Percentiles rank a stretch among this genome's conserved stretches.
These are phyloP conservation scores for Heliconius aoede DNA, from an alignment of 2,888 invertebrate species.

Conservation along the genomic window DNA sequence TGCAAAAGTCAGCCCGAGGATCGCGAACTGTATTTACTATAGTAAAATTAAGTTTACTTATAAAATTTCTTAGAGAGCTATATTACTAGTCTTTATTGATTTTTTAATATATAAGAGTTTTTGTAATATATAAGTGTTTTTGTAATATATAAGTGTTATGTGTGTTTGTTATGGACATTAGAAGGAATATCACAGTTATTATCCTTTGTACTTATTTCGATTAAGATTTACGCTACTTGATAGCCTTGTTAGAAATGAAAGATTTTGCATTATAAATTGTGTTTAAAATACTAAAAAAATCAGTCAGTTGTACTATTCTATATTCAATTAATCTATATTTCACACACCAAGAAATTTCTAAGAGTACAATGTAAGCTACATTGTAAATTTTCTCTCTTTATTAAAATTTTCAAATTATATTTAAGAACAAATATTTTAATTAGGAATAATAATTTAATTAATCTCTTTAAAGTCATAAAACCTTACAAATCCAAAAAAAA, in stretches of 20 bases:
- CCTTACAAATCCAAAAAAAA: background rate
- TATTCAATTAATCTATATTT: slow-evolving; percentile 15
- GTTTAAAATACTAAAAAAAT: slow-evolving; percentile 25
- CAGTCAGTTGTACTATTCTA: slow-evolving; percentile 25
- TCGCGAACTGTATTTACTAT: background rate
- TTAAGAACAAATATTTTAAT: background rate
- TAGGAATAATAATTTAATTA: background rate
- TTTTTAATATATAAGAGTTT: slow-evolving; percentile 12
- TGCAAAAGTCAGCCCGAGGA: background rate
- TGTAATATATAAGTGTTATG: slow-evolving; percentile 13
- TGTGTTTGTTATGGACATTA: slow-evolving; percentile 30
- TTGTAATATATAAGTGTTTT: slow-evolving; percentile 13
- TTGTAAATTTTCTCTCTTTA: background rate
- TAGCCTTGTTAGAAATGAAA: slow-evolving; percentile 5
- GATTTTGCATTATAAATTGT: slow-evolving; percentile 2
- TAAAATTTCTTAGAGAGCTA: slow-evolving; percentile 14
- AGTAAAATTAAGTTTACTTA: background rate
- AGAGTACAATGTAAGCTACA: slow-evolving; percentile 1
- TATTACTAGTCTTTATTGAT: slow-evolving; percentile 26
- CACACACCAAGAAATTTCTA: slow-evolving; percentile 9
- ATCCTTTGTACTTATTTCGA: slow-evolving; percentile 45
- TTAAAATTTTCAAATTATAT: slow-evolving; percentile 1
- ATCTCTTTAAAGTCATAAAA: background rate
- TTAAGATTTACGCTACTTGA: slow-evolving; percentile 17
- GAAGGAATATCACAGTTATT: slow-evolving; percentile 49